Evolutionary conservation across 2,888 invertebrate species (phyloP), one percentile per base, ranked within the genome.

Genomic region (Epiblema foenella): DNA sequence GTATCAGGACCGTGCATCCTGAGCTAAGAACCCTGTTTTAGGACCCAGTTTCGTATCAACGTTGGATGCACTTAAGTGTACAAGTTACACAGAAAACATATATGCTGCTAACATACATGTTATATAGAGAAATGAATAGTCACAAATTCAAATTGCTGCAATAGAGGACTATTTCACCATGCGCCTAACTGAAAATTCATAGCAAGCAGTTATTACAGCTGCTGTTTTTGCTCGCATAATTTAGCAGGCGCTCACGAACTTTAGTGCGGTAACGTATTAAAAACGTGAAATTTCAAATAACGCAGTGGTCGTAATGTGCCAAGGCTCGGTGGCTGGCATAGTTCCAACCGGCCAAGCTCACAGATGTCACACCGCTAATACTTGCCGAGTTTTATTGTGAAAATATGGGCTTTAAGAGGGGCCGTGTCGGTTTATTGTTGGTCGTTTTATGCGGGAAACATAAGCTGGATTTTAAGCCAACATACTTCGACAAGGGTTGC

Each of bases 361-460:
- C 64, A 65, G 69, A 58, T 70, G 59, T 65, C 69, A 58, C 58
- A 64, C 59, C 52, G 52, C 46, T 70, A 57, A 64, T 57, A 33
- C 63, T 57, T 29, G 9, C 64, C 20, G 29, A 51, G 63, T 64
- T 64, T 69, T 69, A 58, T 64, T 69, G 62, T 49, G 51, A n/a
- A 57, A 69, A 51, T 57, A 51, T 57, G 17, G 49, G n/a, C 15
- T 58, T 64, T 51, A 65, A 64, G 39, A 42, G 42, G 46, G 64
- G 17, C n/a, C 54, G n/a, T 29, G 29, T 56, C 8, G 24, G 20
- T n/a, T 11, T 39, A 54, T 54, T 64, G 64, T 37, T 11, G 20
- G 2, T 15, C 18, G 33, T 2, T 64, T 64, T 64, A 54, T 64
- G 39, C 11, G 17, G 2, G 37, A 33, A 63, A 52, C 37, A 24